Evolutionary conservation across 2,797 vertebrate genomes (phyloP).

Genomic region (Rallus crepitans): DNA sequence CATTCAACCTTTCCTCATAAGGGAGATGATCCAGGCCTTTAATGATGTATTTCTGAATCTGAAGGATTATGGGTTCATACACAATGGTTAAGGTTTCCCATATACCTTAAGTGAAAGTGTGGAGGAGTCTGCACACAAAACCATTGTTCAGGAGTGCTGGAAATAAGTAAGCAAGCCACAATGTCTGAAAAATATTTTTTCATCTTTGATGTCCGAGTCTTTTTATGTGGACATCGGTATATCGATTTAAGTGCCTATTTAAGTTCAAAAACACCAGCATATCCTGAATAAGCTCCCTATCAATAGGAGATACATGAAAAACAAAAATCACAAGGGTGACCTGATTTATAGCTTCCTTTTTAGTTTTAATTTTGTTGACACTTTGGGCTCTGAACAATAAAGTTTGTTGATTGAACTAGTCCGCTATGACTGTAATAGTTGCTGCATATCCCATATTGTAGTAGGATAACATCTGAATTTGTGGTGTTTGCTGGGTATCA

Average conservation of each 20-base stretch:
- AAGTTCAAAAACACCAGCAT: background rate
- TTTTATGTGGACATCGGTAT: background rate
- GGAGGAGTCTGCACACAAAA: background rate
- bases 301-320: background rate
- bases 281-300: background rate
- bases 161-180: background rate
- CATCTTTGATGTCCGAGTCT: background rate
- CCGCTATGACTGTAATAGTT: background rate
- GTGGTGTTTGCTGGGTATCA: background rate
- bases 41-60: background rate
- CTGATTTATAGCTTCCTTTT: background rate
- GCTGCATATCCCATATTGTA: background rate
- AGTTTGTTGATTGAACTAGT: background rate
- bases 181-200: background rate
- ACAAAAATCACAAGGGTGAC: background rate
- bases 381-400: background rate
- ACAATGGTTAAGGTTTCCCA: background rate
- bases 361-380: background rate
- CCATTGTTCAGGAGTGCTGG: rapidly evolving
- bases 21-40: too few species aligned
- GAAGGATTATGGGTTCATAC: background rate
- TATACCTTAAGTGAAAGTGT: background rate
- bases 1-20: too few species aligned
- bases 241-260: background rate
- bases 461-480: background rate